These are phyloP conservation scores for Palythoa grandiflora DNA, from an alignment of 92 coral and sea anemone species.

Conservation along the genomic window DNA sequence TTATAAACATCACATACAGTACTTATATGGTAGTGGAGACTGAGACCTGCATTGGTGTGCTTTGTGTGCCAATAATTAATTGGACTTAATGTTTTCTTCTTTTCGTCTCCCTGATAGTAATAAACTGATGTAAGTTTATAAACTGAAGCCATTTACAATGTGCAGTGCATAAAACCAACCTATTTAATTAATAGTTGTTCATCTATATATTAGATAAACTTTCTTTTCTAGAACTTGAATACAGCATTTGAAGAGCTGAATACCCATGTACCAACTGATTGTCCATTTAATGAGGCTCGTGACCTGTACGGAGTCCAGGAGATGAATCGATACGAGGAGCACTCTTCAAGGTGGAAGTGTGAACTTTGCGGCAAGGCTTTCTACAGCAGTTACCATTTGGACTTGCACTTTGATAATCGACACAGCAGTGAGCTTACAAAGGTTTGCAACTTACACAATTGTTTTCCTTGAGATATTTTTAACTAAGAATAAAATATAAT, in stretches of 20 bases:
- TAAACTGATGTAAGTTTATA: background rate
- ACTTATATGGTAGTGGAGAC: too few relatives aligned
- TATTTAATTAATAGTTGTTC: too few relatives aligned
- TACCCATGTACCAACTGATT: constrained; percentile 52
- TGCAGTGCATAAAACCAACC: background rate
- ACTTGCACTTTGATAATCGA: constrained; percentile 86
- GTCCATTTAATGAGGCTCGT: constrained; percentile 73
- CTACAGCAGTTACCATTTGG: constrained; percentile 73
- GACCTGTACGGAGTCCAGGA: constrained; percentile 86
- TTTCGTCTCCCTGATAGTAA: background rate
- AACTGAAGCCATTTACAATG: background rate
- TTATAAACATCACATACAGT: too few relatives aligned
- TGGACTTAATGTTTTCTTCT: too few relatives aligned
- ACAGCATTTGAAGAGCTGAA: constrained; percentile 68
- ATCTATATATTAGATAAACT: too few relatives aligned
- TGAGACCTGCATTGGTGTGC: too few relatives aligned
- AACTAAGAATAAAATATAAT: too few relatives aligned
- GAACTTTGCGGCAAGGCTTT: constrained; percentile 92
- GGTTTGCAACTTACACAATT: constrained; percentile 23
- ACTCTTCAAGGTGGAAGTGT: constrained; percentile 88
- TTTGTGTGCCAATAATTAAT: too few relatives aligned
- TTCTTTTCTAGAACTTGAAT: constrained; percentile 69
- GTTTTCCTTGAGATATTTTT: background rate
- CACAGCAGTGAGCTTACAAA: constrained; percentile 81
- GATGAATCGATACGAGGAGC: constrained; percentile 75